phyloP scores from a whole-genome alignment of 2,888 invertebrate genomes.

The Epistrophe grossulariae region DNA sequence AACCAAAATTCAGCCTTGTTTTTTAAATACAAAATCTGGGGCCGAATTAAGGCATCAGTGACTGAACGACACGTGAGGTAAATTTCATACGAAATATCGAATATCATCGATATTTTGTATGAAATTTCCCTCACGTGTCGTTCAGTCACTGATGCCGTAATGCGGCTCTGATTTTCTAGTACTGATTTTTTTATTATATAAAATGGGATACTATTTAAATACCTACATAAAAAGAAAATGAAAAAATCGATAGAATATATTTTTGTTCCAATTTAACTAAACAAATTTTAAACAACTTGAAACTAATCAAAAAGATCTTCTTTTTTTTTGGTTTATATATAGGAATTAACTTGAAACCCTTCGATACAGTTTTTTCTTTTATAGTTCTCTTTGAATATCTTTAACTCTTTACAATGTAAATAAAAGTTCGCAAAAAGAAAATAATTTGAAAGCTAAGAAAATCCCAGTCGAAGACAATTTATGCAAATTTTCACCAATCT shows the following conservation, averaged over 20 bases:
- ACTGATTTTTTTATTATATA: too few relatives aligned
- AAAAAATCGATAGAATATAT: not conserved
- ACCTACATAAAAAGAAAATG: too few relatives aligned
- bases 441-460: slow-evolving; percentile 11
- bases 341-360: not conserved
- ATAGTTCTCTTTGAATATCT: not conserved
- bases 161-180: too few relatives aligned
- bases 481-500: not conserved
- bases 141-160: too few relatives aligned
- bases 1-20: too few relatives aligned
- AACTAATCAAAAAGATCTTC: not conserved
- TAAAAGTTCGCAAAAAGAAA: not conserved
- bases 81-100: too few relatives aligned
- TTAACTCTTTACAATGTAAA: slow-evolving; percentile 15
- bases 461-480: slow-evolving; percentile 13
- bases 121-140: too few relatives aligned
- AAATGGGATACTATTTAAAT: too few relatives aligned
- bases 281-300: not conserved
- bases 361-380: not conserved
- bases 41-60: too few relatives aligned
- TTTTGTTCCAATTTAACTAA: not conserved
- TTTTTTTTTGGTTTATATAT: not conserved
- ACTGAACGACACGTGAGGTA: too few relatives aligned
- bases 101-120: too few relatives aligned
- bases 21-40: too few relatives aligned